These are phyloP conservation scores for Martes martes DNA, from an alignment of 2,113 vertebrate genomes.

Conservation along the genomic window DNA sequence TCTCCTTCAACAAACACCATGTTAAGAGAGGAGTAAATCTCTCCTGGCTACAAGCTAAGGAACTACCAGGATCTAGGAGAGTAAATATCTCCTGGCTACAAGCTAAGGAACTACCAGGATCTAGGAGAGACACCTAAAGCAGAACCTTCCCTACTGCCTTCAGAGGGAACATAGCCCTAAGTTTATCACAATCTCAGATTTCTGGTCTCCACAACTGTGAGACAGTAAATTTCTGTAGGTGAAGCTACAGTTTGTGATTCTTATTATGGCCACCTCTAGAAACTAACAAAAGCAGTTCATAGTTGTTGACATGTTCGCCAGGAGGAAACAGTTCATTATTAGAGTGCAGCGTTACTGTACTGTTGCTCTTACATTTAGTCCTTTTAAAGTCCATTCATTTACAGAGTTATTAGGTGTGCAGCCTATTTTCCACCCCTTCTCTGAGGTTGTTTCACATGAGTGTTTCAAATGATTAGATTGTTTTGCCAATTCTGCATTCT, in stretches of 20 bases:
- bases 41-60: neutral
- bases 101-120: neutral
- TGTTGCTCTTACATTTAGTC: neutral
- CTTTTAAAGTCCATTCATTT: neutral
- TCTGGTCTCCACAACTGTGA: neutral
- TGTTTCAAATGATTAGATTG: neutral
- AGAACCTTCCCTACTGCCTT: neutral
- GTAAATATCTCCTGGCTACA: neutral
- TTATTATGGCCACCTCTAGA: neutral
- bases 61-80: neutral
- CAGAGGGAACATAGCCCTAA: too few relatives aligned
- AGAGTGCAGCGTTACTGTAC: neutral
- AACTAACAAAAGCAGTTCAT: neutral
- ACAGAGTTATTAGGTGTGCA: neutral
- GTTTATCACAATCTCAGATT: neutral
- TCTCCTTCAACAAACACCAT: neutral
- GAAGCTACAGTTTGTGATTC: neutral
- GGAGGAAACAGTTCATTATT: neutral
- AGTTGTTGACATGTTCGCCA: neutral
- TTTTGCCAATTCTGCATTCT: neutral
- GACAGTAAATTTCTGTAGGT: neutral
- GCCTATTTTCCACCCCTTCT: neutral
- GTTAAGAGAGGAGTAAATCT: neutral
- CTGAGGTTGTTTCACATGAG: neutral
- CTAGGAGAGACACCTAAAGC: neutral